Evolutionary conservation across 2,113 vertebrate species (phyloP).

Genomic region (Talpa occidentalis): DNA sequence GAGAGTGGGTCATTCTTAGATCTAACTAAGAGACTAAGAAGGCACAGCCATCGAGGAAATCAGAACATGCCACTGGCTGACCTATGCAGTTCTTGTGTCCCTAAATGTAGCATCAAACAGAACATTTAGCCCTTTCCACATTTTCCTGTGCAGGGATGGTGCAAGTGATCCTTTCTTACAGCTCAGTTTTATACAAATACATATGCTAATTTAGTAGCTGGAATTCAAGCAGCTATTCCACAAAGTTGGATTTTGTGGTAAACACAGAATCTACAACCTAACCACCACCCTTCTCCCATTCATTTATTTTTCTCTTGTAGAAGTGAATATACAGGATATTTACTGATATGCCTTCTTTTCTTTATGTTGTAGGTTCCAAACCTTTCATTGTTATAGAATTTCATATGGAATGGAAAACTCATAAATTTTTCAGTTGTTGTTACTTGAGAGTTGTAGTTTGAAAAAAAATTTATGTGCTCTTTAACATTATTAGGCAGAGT

Average conservation of each 20-base stretch:
- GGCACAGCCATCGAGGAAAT: neutral
- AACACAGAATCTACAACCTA: neutral
- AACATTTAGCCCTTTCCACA: neutral
- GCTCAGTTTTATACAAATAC: neutral
- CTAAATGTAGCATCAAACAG: neutral
- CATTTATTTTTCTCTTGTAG: neutral
- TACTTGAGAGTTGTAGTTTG: slow-evolving; percentile 9
- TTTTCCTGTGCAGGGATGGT: neutral
- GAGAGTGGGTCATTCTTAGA: neutral
- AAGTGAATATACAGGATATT: neutral
- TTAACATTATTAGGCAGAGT: neutral
- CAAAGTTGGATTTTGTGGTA: neutral
- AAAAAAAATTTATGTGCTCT: neutral
- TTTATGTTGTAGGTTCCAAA: neutral
- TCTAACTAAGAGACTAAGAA: neutral
- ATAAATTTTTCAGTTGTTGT: neutral
- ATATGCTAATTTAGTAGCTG: slow-evolving; percentile 13
- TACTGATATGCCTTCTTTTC: neutral
- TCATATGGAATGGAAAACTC: neutral
- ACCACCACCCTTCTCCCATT: neutral
- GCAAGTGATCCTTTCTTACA: neutral
- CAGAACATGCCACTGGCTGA: neutral
- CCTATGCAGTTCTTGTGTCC: neutral
- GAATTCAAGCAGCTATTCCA: neutral
- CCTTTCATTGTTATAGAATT: neutral